Base-by-base conservation (phyloP, 1,140 invertebrate genomes). In the Zaprionus nigranus region DNA sequence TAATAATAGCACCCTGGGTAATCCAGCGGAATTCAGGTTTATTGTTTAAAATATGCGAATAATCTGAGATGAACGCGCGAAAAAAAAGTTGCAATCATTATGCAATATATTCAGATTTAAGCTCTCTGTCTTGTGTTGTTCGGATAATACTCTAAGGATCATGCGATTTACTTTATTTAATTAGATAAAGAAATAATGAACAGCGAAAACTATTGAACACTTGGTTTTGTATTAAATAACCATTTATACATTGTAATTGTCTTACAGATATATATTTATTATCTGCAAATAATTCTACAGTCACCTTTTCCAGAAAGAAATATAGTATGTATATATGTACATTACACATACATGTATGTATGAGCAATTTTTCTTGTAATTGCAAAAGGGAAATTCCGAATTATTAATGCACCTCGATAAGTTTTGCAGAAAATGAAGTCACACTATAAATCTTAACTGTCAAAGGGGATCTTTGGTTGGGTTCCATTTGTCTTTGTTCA, bases 1-100 rank as follows among this genome's bases (percentile, higher is more conserved):
- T 53, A 28, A 12, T 71, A 51, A 22, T 15, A 36, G 7, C 12
- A n/a, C 30, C 30, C 59, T 40, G 40, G 51, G 28, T 72, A 38
- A 69, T 62, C 43, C 54, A 40, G 13, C 12, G 24, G 66, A 53
- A 63, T 58, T 69, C 40, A n/a, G 30, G 59, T 53, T 70, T 49
- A 59, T 61, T 67, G 13, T 38, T 40, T 7, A 56, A 46, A 28
- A 28, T 26, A 24, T 24, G 53, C 53, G 53, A 28, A 56, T 24
- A 30, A 56, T n/a, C 15, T n/a, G 26, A 56, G 26, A 26, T 28
- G 13, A 56, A 15, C 15, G 17, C 17, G 22, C 26, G 1, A n/a
- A 56, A 56, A 56, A 43, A 17, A 17, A 0, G 4, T n/a, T 28
- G 22, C 13, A 56, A 15, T 22, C 6, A 1, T 56, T 56, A 28